These are phyloP conservation scores for Vombatus ursinus DNA, from an alignment of 2,113 vertebrate species.

Conservation along the genomic window DNA sequence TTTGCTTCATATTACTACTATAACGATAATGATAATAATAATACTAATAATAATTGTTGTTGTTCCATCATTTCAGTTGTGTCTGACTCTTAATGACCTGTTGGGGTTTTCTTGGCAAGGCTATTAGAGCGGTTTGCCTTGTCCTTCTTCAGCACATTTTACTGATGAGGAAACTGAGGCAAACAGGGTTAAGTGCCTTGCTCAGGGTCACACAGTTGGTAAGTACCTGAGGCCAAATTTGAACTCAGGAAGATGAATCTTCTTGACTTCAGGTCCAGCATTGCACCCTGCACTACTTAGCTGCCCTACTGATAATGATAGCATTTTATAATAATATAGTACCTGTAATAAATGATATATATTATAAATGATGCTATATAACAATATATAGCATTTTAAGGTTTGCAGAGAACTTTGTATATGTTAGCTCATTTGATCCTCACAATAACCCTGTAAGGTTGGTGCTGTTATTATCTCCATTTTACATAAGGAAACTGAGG, in stretches of 20 bases:
- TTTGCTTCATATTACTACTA: background rate
- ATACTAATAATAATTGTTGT: background rate
- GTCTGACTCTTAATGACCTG: background rate
- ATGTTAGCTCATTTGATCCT: background rate
- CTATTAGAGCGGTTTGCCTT: background rate
- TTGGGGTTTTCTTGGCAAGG: background rate
- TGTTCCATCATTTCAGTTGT: background rate
- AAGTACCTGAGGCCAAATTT: background rate
- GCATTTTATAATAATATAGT: background rate
- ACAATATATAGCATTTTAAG: background rate
- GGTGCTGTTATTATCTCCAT: background rate
- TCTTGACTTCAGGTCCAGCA: background rate
- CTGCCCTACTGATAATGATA: background rate
- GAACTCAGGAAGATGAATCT: background rate
- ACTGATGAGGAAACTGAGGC: background rate
- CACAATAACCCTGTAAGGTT: background rate
- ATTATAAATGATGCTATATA: background rate
- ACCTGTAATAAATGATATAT: background rate
- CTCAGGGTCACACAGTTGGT: no score
- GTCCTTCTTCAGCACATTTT: background rate
- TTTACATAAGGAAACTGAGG: background rate
- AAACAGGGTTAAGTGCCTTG: no score
- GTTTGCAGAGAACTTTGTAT: background rate
- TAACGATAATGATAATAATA: background rate
- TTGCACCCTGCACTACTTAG: background rate